phyloP scores from a whole-genome alignment of 2,888 invertebrate species.

The Lutraria lutraria region DNA sequence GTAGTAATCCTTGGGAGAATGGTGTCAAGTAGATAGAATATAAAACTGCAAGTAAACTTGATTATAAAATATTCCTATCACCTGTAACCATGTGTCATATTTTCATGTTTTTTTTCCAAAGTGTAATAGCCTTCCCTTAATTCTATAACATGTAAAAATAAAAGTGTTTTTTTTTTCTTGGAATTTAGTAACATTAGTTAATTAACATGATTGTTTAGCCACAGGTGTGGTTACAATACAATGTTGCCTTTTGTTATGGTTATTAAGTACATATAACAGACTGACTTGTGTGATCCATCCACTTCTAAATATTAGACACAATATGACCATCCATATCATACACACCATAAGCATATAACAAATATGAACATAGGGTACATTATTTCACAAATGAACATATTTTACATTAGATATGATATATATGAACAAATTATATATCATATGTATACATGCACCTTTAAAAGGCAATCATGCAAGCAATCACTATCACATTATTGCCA shows the following conservation, averaged over 20 bases:
- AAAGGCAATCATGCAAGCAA: too few species aligned
- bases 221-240: neutral
- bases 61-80: constrained; percentile 11
- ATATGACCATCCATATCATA: too few species aligned
- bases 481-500: too few species aligned
- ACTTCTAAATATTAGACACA: neutral
- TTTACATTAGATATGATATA: too few species aligned
- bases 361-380: too few species aligned
- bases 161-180: neutral
- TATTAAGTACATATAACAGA: neutral
- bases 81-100: constrained; percentile 20
- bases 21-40: constrained; percentile 20
- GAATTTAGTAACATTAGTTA: neutral
- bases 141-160: neutral
- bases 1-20: neutral
- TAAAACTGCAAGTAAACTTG: constrained; percentile 22
- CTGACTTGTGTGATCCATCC: neutral
- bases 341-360: too few species aligned
- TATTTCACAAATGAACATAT: too few species aligned
- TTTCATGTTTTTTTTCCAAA: neutral
- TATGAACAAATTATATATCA: too few species aligned
- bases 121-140: neutral
- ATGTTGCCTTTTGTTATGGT: neutral
- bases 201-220: neutral
- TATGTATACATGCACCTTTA: too few species aligned